Percentiles rank a stretch among this genome's conserved stretches.
Conservation (phyloP, 2,888 invertebrate genomes). For the Coelogynopora nodosa region DNA sequence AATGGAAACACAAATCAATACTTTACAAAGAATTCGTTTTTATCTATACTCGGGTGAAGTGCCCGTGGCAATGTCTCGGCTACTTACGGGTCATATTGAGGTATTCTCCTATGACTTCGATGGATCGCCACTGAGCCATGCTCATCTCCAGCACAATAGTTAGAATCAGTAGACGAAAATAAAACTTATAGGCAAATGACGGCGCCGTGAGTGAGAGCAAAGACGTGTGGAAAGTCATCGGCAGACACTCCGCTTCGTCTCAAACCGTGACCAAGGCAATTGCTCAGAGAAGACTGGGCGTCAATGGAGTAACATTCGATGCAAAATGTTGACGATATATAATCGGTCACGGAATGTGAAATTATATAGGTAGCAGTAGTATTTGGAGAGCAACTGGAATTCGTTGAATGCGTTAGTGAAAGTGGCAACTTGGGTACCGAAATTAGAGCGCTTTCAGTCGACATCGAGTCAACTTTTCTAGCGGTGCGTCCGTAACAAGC, state of each 20-base stretch:
- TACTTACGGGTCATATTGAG: background rate
- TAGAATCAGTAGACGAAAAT: background rate
- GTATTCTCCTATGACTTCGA: background rate
- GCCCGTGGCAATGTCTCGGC: no score
- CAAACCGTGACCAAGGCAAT: background rate
- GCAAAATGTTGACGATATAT: no score
- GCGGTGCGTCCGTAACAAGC: background rate
- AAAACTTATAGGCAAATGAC: background rate
- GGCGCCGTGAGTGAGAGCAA: background rate
- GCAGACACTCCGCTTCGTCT: background rate
- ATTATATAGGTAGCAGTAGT: no score
- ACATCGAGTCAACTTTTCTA: background rate
- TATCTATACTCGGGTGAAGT: no score
- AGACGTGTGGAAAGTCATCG: background rate
- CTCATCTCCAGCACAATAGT: background rate
- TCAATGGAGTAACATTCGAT: no score
- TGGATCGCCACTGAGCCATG: background rate
- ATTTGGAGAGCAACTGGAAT: no score
- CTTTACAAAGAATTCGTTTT: no score
- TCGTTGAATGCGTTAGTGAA: background rate
- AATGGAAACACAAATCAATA: no score
- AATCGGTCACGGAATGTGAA: no score
- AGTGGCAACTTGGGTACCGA: background rate
- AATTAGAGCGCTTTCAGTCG: background rate
- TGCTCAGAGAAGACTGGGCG: background rate